Base-by-base conservation (phyloP, 2,797 vertebrate genomes). In the Smutsia temminckii region DNA sequence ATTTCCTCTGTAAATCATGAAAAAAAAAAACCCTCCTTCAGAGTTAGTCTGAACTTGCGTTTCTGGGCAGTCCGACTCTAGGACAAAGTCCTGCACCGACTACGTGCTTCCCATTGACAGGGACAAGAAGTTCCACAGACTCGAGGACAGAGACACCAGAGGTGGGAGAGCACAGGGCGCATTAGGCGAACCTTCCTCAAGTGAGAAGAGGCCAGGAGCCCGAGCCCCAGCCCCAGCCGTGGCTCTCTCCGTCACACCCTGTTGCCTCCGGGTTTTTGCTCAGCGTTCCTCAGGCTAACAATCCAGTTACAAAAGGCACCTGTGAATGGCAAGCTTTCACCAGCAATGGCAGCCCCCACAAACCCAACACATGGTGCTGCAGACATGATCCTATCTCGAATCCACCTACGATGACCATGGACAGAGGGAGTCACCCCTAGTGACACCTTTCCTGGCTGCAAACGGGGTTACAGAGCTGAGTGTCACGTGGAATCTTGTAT, bases 81-180 rank as follows among this genome's bases (percentile, higher is more conserved):
- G 57, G 46, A 42, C 21, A 10, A 81, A 79, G 21, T 29, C 40
- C 32, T 34, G 25, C 17, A 4, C 57, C 6, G 29, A 21, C 3
- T 12, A 46, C 14, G 14, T 0, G 46, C 46, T 61, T 61, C 32
- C 34, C 8, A 16, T 17, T 0, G 53, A 63, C 1, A 1, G 37
- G n/a, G 29, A 84, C 14, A 40, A 32, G 64, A 61, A 42, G n/a
- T 49, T 86, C n/a, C 40, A 61, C 32, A 71, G 37, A 93, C 6
- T 59, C 34, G 42, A 55, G 71, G 40, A 61, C 14, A 64, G 4
- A 3, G 64, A 79, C 80, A 77, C 16, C 64, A 74, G 46, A 91
- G 42, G 34, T 6, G 6, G 46, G 79, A 34, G 37, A 81, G 17
- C 53, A 68, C 9, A 68, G 66, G 59, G 37, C 2, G 29, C 5